Conservation (phyloP, 2,113 vertebrate species). For the Lynx canadensis region DNA sequence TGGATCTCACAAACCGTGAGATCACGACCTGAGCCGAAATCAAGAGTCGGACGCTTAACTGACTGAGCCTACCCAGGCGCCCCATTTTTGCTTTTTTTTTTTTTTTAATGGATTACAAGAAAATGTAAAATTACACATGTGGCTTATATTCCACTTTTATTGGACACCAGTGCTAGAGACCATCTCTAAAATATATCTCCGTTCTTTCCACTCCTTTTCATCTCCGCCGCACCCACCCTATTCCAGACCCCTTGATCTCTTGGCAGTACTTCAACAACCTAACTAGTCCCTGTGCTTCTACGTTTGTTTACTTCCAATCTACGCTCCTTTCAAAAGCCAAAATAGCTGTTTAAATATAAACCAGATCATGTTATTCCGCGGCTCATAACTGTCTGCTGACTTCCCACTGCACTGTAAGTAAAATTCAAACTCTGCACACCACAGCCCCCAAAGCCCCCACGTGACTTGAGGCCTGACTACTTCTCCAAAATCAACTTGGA, state of each 20-base stretch:
- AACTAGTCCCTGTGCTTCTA: background rate
- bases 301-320: conserved; percentile 21
- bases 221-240: background rate
- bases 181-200: background rate
- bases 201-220: background rate
- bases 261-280: background rate
- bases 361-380: background rate
- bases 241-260: background rate
- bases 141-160: background rate
- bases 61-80: background rate
- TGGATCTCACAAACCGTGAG: background rate
- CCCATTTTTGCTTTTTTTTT: background rate
- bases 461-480: background rate
- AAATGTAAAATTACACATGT: background rate
- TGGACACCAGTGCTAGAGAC: background rate
- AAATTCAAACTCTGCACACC: conserved; percentile 28
- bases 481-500: background rate
- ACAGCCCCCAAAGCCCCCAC: background rate
- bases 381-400: background rate
- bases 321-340: background rate
- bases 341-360: conserved; percentile 30
- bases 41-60: background rate
- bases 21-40: background rate
- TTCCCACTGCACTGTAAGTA: conserved; percentile 2
- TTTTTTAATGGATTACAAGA: conserved; percentile 11